Evolutionary conservation across 2,797 vertebrate species (phyloP), one percentile per base, ranked within the genome.

Genomic region (Acanthis flammea): DNA sequence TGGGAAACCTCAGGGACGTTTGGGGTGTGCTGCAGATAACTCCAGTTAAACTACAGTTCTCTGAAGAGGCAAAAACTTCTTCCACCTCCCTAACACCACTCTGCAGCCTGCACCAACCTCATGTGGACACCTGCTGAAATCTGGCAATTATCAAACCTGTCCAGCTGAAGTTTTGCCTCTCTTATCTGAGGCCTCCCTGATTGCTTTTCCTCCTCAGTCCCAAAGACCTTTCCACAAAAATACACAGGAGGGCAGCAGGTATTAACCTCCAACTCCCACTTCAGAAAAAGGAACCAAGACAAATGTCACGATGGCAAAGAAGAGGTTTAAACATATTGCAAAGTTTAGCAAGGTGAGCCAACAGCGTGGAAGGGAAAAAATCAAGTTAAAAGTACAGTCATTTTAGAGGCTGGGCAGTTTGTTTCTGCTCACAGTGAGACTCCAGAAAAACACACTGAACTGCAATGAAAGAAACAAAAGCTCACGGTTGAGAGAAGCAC

Each of bases 171-270:
- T 88, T 86, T 37, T 41, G 57, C 62, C 70, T 90, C 41, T 67
- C 79, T 88, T 90, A 94, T 74, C 91, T 90, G 74, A 86, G 67
- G 73, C 48, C 33, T 75, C 53, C 45, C 35, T 87, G 66, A 94
- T 44, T 87, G 86, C 83, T 94, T 88, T 85, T 81, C 67, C 39
- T 81, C 37, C 70, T 75, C 58, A 28, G 66, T 21, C 73, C 55
- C 60, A 42, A 82, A 54, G 45, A 88, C 47, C 55, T 79, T 78
- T 63, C 83, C 79, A 90, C 48, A 47, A 60, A 78, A 82, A 86
- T 33, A 71, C 24, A 81, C 1, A 0, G 44, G 51, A 92, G 63
- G 86, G 84, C 92, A 95, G 86, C 60, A 87, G 51, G 92, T 41
- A 91, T 92, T 79, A 93, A 92, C 92, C 84, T 66, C 35, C 70